Evolutionary conservation across 2,888 invertebrate genomes (phyloP), one percentile per base, ranked within the genome.

Genomic region (Mechanitis messenoides): DNA sequence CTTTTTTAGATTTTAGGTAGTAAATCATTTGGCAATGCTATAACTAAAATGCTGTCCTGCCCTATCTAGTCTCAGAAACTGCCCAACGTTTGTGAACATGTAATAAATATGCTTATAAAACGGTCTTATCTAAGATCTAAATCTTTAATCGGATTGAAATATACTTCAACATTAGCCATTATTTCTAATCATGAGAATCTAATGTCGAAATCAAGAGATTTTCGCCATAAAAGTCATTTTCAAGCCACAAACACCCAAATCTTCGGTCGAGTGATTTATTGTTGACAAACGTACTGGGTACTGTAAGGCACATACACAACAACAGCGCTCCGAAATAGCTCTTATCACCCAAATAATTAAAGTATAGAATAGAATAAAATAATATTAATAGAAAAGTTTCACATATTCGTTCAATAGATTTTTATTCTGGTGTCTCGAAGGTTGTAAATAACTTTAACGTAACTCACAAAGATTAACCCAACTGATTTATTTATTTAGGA

Each of bases 401-500:
- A 50, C 50, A 50, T 50, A 50, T 50, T 28, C 65, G 60, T 67
- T 62, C 84, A 83, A 84, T 84, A 84, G 78, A 84, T 84, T 86
- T 86, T 87, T 84, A 86, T 85, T 81, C 82, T 75, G 71, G 76
- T 78, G 78, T 83, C 82, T 83, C 75, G 77, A 73, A 79, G 80
- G 82, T 77, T 81, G 84, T 87, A 87, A 87, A 87, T 87, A 84
- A 83, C 81, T 67, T 63, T 53, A 63, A 64, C 69, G 67, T 53
- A 64, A 61, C 78, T 74, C 74, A 69, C 70, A 73, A 72, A 80
- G 79, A 83, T 83, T 83, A 81, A 77, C 74, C 69, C 79, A 71
- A 74, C 78, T 82, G 85, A 87, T 87, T 87, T 86, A 87, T 87
- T 81, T 85, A 85, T 84, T 80, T 77, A 80, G 77, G 72, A 77